phyloP scores from a whole-genome alignment of 2,113 vertebrate genomes.

The Carollia perspicillata region DNA sequence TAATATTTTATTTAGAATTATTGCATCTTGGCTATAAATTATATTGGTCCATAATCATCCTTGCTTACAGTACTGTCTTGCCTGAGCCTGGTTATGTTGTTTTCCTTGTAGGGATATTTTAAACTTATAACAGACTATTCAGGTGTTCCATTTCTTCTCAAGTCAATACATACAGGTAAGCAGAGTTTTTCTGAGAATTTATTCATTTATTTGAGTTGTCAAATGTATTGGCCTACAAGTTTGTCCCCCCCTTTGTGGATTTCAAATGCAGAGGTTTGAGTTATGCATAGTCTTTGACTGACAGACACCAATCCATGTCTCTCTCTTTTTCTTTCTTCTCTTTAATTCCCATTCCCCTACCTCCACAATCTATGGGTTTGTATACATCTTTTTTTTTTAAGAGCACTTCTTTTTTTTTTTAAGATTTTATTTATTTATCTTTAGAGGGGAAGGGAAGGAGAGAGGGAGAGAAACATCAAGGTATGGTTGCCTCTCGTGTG shows the following conservation, averaged over 20 bases:
- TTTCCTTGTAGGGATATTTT: neutral
- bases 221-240: neutral
- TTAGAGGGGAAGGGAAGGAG: no score
- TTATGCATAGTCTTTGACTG: neutral
- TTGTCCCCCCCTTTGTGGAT: neutral
- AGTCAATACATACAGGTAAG: neutral
- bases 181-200: neutral
- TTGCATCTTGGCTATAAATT: neutral
- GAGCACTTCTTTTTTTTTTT: no score
- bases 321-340: neutral
- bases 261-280: neutral
- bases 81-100: neutral
- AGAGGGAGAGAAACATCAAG: no score
- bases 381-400: neutral
- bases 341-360: neutral
- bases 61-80: neutral
- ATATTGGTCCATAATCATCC: neutral
- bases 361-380: neutral
- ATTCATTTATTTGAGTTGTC: neutral
- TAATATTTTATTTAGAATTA: neutral
- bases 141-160: neutral
- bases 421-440: no score
- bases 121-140: neutral
- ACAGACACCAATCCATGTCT: neutral
- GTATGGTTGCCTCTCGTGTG: no score